Base-by-base conservation (phyloP, 2,113 vertebrate genomes). In the Pseudopipra pipra region DNA sequence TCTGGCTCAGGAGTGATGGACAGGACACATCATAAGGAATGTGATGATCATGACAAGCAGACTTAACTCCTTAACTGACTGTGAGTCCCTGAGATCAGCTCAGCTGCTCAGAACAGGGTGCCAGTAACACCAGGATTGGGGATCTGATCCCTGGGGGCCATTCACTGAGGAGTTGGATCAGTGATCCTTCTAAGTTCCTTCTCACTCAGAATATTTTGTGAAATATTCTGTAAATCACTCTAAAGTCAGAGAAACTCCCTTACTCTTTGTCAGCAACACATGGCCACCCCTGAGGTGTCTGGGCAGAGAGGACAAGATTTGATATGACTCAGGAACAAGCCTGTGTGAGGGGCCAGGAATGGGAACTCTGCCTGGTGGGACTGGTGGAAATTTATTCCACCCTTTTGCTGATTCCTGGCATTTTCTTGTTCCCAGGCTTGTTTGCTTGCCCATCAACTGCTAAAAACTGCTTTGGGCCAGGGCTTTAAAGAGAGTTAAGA, bases 321-420 rank as follows among this genome's bases (percentile, higher is more conserved):
- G 13, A 0, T 15, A 18, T 27, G 21, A 9, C 30, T 6, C 35
- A 41, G 25, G 51, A 24, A 7, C 4, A 11, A 41, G 41, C 4
- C 6, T 15, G 55, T 66, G 41, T 4, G 25, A n/a, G 31, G n/a
- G 55, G 14, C 27, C 35, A 16, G 39, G 16, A 62, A 3, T 6
- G 6, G 14, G 46, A 81, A 74, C 0, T 0, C 3, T 3, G 3
- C 16, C 33, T 21, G 24, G 6, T 5, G 9, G 0, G 4, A 18
- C 4, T 27, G 16, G 33, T 59, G 30, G 37, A 47, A 56, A 37
- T n/a, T 6, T 30, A 10, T 41, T 19, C 65, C 11, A 3, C 28
- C 37, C 44, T 73, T 56, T 8, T 25, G 41, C 25, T 66, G 72
- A 4, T 39, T 71, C 81, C 56, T 51, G 24, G 39, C 3, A 35